A percentile compares a stretch with the other conserved stretches of the same genome.
Evolutionary conservation across 2,113 vertebrate genomes (phyloP).

Genomic region (Mesembrinibis cayennensis): DNA sequence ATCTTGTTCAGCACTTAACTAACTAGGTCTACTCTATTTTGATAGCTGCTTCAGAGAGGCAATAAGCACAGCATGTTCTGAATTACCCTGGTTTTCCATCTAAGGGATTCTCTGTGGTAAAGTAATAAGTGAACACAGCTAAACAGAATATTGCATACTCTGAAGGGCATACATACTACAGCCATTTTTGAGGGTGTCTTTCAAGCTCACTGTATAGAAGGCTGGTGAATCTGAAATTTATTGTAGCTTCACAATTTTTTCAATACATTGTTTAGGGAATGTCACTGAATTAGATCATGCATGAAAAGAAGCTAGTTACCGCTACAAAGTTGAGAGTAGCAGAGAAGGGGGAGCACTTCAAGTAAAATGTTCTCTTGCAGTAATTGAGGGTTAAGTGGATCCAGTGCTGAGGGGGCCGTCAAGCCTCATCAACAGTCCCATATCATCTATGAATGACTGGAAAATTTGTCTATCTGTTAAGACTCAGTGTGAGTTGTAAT

Average conservation of each 20-base stretch:
- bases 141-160: not conserved
- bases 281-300: not conserved
- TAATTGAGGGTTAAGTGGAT: not conserved
- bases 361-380: not conserved
- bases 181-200: not conserved
- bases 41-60: not conserved
- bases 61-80: not conserved
- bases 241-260: not conserved
- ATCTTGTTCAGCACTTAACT: not conserved
- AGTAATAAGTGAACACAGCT: not conserved
- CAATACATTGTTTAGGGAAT: not conserved
- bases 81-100: not conserved
- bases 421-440: not conserved
- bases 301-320: not conserved
- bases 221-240: not conserved
- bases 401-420: rapidly evolving
- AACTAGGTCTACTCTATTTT: not conserved
- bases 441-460: not conserved
- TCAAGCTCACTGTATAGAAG: not conserved
- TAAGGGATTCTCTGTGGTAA: not conserved
- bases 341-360: not conserved
- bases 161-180: not conserved
- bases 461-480: not conserved
- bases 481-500: not conserved
- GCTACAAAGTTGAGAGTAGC: not conserved